Conservation (phyloP, 2,888 invertebrate genomes). For the Pyrrhosoma nymphula region DNA sequence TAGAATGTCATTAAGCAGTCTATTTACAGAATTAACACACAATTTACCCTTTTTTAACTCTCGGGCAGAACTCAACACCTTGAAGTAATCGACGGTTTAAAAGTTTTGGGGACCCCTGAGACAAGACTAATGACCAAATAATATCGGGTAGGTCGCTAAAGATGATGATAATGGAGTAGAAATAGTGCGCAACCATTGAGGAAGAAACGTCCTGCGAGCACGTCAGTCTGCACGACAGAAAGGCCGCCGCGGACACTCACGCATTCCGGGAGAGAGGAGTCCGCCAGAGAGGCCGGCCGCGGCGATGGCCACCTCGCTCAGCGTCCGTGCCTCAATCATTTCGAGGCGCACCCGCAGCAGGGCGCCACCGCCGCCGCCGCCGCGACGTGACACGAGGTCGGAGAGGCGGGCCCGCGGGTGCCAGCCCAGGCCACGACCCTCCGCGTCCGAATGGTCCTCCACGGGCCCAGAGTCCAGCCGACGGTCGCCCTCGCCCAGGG, state of each 20-base stretch:
- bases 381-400: conserved; percentile 82
- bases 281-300: conserved; percentile 36
- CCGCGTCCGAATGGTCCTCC: conserved; percentile 86
- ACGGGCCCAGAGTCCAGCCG: conserved; percentile 85
- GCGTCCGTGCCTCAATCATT: conserved; percentile 86
- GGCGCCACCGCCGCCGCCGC: conserved; percentile 71
- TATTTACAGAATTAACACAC: no score
- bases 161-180: no score
- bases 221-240: no score
- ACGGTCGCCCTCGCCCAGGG: conserved; percentile 85
- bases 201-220: no score
- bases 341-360: conserved; percentile 85
- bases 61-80: no score
- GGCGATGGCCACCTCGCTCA: conserved; percentile 81
- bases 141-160: no score
- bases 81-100: no score
- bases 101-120: no score
- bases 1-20: no score
- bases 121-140: no score
- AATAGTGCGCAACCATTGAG: no score
- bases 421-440: conserved; percentile 86
- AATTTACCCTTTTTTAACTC: no score
- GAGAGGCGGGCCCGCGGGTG: conserved; percentile 83
- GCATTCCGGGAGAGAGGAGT: conserved; percentile 30
- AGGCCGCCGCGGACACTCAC: background rate